Base-by-base conservation (phyloP, 2,113 vertebrate genomes). In the Bubo bubo region DNA sequence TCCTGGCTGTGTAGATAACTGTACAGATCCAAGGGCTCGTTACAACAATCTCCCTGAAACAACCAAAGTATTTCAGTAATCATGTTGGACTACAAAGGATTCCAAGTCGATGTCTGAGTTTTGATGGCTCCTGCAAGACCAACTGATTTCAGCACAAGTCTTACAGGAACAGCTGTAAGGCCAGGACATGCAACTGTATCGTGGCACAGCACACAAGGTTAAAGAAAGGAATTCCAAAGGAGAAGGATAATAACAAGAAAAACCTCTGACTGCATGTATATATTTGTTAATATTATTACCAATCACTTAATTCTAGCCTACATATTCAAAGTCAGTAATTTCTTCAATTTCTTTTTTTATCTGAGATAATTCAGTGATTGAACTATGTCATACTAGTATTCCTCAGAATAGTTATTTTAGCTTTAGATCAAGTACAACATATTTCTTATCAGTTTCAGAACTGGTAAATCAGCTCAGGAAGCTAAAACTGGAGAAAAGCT, bases 11-110 rank as follows among this genome's bases (percentile, higher is more conserved):
- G 97, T 95, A 99, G 98, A 92, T 99, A 99, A 76, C 98, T 98
- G 95, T 98, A 99, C 68, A 99, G 94, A 53, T 99, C 99, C 97
- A 99, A 93, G 45, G 99, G 99, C 59, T 99, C 99, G 0, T 97
- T 97, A 95, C 99, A 99, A 84, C 93, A 98, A 62, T 98, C 96
- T 1, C 98, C 98, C 99, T 99, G 93, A 50, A 98, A 97, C 2
- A 79, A 27, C 4, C 22, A n/a, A 41, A 91, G 60, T 6, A 7
- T 8, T 47, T 88, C 68, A 62, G 24, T 45, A 22, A 66, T 4
- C 14, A 6, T 41, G 22, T 0, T 1, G 45, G 26, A 30, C n/a
- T 37, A 45, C 41, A 74, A 28, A 56, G 6, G 13, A 27, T 8
- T 39, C 34, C 45, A 41, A 28, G 22, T 0, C 26, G 26, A 55